These are phyloP conservation scores for Egretta garzetta DNA, from an alignment of 2,113 vertebrate genomes.

Conservation along the genomic window DNA sequence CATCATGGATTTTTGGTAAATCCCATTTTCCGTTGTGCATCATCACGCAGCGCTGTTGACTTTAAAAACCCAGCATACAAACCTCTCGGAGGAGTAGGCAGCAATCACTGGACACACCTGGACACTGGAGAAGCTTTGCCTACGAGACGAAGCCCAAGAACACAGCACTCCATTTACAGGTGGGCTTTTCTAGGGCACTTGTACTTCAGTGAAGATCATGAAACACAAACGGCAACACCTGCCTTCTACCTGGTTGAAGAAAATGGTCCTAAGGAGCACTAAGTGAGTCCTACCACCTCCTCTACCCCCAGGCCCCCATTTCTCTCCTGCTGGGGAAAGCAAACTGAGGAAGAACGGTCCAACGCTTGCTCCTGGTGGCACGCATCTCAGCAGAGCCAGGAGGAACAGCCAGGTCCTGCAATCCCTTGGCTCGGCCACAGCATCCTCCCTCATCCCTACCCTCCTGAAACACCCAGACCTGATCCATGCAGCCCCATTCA, in stretches of 20 bases:
- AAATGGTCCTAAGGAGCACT: neutral
- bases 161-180: neutral
- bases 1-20: conserved; percentile 23
- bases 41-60: neutral
- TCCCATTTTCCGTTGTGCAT: neutral
- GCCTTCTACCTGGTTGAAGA: neutral
- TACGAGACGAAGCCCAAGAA: neutral
- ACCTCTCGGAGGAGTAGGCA: neutral
- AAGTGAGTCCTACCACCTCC: neutral
- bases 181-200: neutral
- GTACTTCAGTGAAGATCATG: neutral
- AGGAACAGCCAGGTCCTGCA: neutral
- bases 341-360: neutral
- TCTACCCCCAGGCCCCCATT: neutral
- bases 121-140: neutral
- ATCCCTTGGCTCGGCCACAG: neutral
- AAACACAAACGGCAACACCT: neutral
- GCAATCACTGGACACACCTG: neutral
- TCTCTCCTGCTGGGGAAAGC: neutral
- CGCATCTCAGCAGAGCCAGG: neutral
- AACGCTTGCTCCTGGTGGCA: neutral
- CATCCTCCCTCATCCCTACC: neutral
- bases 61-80: neutral
- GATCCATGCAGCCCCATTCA: neutral
- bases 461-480: neutral